Evolutionary conservation across 1,140 invertebrate species (phyloP).

Genomic region (Vanessa atalanta): DNA sequence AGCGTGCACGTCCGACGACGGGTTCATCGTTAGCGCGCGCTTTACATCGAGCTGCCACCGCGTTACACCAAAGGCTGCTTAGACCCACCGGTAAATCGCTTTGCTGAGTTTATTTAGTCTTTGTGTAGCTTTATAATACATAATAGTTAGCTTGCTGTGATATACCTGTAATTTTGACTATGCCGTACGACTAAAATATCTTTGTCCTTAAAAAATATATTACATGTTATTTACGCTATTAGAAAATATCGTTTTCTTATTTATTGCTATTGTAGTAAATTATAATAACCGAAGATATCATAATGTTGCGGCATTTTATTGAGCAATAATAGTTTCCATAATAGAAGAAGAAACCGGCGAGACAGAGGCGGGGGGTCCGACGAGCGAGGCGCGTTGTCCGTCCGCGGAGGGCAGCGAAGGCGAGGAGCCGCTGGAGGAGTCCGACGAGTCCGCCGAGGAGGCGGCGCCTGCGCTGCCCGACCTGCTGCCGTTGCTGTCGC

Average conservation of each 20-base stretch:
- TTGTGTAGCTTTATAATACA: neutral
- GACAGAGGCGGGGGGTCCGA: constrained; percentile 23
- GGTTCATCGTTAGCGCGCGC: constrained; percentile 28
- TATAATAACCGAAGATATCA: too few relatives aligned
- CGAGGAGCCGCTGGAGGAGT: constrained; percentile 36
- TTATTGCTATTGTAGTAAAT: too few relatives aligned
- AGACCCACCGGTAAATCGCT: constrained; percentile 42
- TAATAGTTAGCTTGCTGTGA: too few relatives aligned
- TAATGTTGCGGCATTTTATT: neutral
- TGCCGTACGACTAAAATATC: too few relatives aligned
- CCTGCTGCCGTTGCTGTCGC: constrained; percentile 37
- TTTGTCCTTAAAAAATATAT: too few relatives aligned
- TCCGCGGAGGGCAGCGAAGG: constrained; percentile 37
- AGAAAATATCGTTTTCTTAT: too few relatives aligned
- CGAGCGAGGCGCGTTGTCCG: constrained; percentile 34
- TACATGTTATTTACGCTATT: too few relatives aligned
- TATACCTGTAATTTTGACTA: too few relatives aligned
- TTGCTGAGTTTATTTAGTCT: neutral
- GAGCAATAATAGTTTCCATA: neutral
- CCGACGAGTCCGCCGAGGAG: constrained; percentile 43
- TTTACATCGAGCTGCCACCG: constrained; percentile 44
- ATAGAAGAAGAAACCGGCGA: constrained; percentile 44
- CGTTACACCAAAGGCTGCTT: constrained; percentile 50
- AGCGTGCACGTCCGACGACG: constrained; percentile 41
- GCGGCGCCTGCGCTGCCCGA: constrained; percentile 33